Percentiles rank a stretch among this genome's conserved stretches.
Conservation (phyloP, 2,797 vertebrate genomes). For the Adelosebastes latens region DNA sequence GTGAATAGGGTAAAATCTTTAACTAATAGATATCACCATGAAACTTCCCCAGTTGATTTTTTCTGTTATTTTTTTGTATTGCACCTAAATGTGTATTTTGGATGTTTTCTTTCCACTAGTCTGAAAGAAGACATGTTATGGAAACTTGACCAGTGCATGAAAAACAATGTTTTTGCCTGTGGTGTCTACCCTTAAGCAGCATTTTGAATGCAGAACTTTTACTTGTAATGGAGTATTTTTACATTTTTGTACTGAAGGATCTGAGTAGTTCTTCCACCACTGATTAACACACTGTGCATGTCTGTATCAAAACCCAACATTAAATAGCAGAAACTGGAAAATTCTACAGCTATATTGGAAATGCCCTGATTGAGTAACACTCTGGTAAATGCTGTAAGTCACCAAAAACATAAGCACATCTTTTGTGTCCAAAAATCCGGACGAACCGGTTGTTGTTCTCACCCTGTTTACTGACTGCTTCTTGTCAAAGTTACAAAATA, state of each 20-base stretch:
- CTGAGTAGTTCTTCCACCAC: neutral
- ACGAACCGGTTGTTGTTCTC: neutral
- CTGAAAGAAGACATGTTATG: too few relatives aligned
- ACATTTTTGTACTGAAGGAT: neutral
- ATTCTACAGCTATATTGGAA: neutral
- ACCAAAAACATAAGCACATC: neutral
- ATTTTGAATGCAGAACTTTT: neutral
- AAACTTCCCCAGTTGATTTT: too few relatives aligned
- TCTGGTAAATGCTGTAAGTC: neutral
- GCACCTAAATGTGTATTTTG: too few relatives aligned
- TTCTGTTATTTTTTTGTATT: too few relatives aligned
- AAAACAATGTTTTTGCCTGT: too few relatives aligned
- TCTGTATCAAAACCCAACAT: neutral
- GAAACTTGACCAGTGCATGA: too few relatives aligned
- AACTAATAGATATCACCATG: too few relatives aligned
- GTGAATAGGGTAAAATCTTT: too few relatives aligned
- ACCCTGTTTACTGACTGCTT: neutral
- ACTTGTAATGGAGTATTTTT: neutral
- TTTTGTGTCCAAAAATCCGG: neutral
- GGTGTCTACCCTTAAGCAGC: neutral
- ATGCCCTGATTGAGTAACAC: neutral
- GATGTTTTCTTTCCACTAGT: too few relatives aligned
- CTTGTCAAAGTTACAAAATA: neutral
- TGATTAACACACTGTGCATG: neutral
- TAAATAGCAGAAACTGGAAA: neutral